phyloP scores from a whole-genome alignment of 1,140 invertebrate species.

The Brachionus sp. region DNA sequence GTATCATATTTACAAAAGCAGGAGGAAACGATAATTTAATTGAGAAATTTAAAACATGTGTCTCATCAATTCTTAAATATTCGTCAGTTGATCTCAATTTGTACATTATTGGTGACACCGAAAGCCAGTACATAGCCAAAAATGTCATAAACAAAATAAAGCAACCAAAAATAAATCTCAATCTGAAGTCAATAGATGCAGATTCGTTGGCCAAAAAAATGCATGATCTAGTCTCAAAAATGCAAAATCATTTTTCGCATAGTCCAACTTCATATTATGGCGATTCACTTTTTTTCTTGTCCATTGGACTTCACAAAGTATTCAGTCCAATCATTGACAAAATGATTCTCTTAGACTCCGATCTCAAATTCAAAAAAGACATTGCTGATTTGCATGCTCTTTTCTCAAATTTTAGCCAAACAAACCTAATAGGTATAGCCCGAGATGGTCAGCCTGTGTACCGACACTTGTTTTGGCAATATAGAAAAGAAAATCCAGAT shows the following conservation, averaged over 20 bases:
- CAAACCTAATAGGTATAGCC: conserved; percentile 71
- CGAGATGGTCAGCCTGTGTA: conserved; percentile 77
- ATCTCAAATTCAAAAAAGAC: conserved; percentile 72
- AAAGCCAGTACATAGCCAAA: conserved; percentile 66
- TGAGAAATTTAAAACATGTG: conserved; percentile 64
- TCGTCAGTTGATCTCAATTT: conserved; percentile 64
- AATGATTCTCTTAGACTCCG: conserved; percentile 74
- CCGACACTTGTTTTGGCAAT: conserved; percentile 70
- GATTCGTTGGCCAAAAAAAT: conserved; percentile 65
- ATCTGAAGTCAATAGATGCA: conserved; percentile 65
- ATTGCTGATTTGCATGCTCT: conserved; percentile 67
- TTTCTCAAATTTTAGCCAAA: conserved; percentile 66
- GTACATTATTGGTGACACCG: conserved; percentile 68
- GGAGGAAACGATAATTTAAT: conserved; percentile 63
- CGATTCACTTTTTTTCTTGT: conserved; percentile 76
- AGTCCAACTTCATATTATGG: conserved; percentile 76
- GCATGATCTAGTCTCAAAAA: conserved; percentile 66
- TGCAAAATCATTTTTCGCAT: conserved; percentile 73
- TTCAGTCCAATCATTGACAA: conserved; percentile 63
- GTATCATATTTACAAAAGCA: conserved; percentile 65
- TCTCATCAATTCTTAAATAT: conserved; percentile 63
- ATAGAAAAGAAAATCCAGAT: conserved; percentile 65
- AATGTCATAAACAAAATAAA: conserved; percentile 61
- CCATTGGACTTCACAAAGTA: conserved; percentile 71
- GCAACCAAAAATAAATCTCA: conserved; percentile 54